Conservation (phyloP, 2,797 vertebrate genomes). For the Ceyx erithaca region DNA sequence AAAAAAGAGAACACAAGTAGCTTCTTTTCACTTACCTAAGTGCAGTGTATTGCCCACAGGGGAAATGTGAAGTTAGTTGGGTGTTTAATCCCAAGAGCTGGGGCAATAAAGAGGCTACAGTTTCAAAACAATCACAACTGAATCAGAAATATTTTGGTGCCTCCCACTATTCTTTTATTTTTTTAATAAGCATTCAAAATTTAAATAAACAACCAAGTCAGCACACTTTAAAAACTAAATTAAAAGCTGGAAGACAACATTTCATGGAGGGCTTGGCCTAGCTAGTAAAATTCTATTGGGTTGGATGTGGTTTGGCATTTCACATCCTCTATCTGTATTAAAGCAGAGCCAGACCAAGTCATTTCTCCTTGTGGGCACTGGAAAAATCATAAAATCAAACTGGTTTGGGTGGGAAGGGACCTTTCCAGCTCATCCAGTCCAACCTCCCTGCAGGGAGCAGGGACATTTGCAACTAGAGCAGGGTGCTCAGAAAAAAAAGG, state of each 20-base stretch:
- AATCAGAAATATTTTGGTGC: not conserved
- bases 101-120: not conserved
- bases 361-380: not conserved
- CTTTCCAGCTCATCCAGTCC: too few relatives aligned
- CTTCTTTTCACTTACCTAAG: too few relatives aligned
- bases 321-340: not conserved
- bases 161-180: fast-evolving
- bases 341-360: not conserved
- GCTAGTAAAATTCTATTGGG: not conserved
- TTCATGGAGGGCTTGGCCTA: not conserved
- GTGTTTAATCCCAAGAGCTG: not conserved
- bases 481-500: not conserved
- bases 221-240: not conserved
- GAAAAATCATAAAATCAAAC: too few relatives aligned
- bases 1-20: too few relatives aligned
- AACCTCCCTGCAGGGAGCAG: too few relatives aligned
- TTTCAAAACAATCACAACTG: not conserved
- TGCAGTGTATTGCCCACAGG: too few relatives aligned
- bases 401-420: too few relatives aligned
- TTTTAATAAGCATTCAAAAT: not conserved
- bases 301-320: not conserved
- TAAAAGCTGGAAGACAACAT: not conserved
- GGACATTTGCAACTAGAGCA: too few relatives aligned
- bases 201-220: not conserved
- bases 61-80: too few relatives aligned